Conservation (phyloP, 1,140 invertebrate genomes). For the Polyergus mexicanus region DNA sequence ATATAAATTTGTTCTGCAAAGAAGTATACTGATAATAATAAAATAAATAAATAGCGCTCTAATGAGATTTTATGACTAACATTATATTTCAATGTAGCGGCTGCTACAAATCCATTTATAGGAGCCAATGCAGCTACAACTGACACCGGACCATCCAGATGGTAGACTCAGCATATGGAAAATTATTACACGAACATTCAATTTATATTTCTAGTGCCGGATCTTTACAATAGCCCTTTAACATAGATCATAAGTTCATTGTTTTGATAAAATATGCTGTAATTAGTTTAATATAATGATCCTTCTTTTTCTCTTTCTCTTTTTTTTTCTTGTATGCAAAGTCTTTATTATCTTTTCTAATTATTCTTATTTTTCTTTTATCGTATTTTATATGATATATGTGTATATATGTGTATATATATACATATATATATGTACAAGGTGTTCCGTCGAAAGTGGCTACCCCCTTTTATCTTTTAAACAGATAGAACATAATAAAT, state of each 20-base stretch:
- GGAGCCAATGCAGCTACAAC: slow-evolving; percentile 75
- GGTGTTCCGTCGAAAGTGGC: too few relatives aligned
- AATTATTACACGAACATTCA: slow-evolving; percentile 19
- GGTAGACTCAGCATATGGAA: slow-evolving; percentile 75
- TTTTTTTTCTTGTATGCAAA: background rate
- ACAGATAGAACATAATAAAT: too few relatives aligned
- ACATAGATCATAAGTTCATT: slow-evolving; percentile 44
- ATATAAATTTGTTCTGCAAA: slow-evolving; percentile 11
- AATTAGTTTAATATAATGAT: slow-evolving; percentile 11
- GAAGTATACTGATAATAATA: background rate
- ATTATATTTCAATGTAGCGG: slow-evolving; percentile 75
- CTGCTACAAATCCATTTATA: slow-evolving; percentile 83
- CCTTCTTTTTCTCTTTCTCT: background rate
- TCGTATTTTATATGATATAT: too few relatives aligned
- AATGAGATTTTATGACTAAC: slow-evolving; percentile 28
- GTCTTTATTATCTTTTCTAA: background rate
- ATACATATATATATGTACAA: too few relatives aligned
- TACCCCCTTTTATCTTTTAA: too few relatives aligned
- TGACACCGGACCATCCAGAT: slow-evolving; percentile 77
- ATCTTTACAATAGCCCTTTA: slow-evolving; percentile 33
- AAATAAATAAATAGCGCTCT: slow-evolving; percentile 16
- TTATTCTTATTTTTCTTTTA: too few relatives aligned
- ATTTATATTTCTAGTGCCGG: slow-evolving; percentile 42
- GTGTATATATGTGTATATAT: too few relatives aligned
- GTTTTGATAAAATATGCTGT: slow-evolving; percentile 21